Evolutionary conservation across 2,888 invertebrate species (phyloP).

Genomic region (Cantharis rustica): DNA sequence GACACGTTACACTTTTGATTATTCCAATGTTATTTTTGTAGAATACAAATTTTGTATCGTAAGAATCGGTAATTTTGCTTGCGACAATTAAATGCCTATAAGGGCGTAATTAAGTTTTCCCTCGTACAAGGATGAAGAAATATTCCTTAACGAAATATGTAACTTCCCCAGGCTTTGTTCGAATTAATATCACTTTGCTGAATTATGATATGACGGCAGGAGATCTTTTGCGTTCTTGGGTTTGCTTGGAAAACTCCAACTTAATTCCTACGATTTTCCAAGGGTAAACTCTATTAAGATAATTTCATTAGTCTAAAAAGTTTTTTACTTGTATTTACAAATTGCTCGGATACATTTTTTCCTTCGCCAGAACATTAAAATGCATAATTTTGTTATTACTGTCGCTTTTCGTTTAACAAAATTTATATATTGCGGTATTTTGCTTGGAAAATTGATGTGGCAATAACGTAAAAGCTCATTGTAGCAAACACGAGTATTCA

Average conservation of each 20-base stretch:
- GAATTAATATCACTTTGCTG: constrained; percentile 28
- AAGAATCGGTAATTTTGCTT: constrained; percentile 22
- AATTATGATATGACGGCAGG: constrained; percentile 26
- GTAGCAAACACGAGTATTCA: constrained; percentile 17
- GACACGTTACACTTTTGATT: neutral
- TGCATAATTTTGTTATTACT: constrained; percentile 16
- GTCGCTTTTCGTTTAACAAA: constrained; percentile 12
- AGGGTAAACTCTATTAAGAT: constrained; percentile 20
- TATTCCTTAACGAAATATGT: constrained; percentile 25
- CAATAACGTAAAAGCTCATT: constrained; percentile 26
- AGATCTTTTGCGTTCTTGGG: neutral
- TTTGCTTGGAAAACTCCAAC: neutral
- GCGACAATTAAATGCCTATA: constrained; percentile 27
- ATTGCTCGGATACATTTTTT: constrained; percentile 14
- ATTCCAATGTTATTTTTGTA: neutral
- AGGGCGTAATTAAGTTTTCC: constrained; percentile 30
- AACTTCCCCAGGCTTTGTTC: constrained; percentile 25
- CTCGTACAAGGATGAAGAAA: constrained; percentile 23
- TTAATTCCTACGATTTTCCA: constrained; percentile 18
- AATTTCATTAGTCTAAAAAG: constrained; percentile 26
- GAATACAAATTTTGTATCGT: neutral
- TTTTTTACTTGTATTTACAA: constrained; percentile 13
- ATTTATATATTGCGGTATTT: constrained; percentile 12
- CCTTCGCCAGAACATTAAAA: constrained; percentile 6
- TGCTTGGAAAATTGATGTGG: constrained; percentile 22